Conservation (phyloP, 2,888 invertebrate genomes). For the Lepidocyrtoides sp. region DNA sequence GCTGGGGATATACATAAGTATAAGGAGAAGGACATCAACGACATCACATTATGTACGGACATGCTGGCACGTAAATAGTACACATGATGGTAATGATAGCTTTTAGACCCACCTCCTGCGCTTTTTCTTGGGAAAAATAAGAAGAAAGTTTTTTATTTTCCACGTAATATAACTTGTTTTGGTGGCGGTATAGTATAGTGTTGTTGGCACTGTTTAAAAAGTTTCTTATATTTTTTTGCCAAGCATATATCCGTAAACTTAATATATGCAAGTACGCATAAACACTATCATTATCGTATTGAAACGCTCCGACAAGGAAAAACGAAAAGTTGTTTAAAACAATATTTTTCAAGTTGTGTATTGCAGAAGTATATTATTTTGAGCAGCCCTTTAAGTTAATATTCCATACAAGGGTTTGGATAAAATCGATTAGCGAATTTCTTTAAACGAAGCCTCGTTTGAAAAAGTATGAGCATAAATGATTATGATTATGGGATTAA, state of each 20-base stretch:
- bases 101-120: neutral
- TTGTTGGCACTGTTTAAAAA: neutral
- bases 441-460: neutral
- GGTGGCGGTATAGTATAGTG: neutral
- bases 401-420: too few species aligned
- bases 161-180: neutral
- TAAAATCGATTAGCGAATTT: neutral
- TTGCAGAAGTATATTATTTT: too few species aligned
- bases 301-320: too few species aligned
- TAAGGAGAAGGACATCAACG: neutral
- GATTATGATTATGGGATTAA: neutral
- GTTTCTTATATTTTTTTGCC: neutral
- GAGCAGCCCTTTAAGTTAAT: too few species aligned
- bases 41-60: constrained; percentile 29
- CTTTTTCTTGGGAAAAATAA: neutral
- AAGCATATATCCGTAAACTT: too few species aligned
- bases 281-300: neutral
- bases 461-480: neutral
- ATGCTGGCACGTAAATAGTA: constrained; percentile 48
- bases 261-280: neutral
- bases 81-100: constrained; percentile 13
- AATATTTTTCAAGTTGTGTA: too few species aligned
- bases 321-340: too few species aligned
- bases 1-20: neutral
- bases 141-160: neutral